phyloP scores from a whole-genome alignment of 2,888 invertebrate genomes.

The Ophion ellenae region DNA sequence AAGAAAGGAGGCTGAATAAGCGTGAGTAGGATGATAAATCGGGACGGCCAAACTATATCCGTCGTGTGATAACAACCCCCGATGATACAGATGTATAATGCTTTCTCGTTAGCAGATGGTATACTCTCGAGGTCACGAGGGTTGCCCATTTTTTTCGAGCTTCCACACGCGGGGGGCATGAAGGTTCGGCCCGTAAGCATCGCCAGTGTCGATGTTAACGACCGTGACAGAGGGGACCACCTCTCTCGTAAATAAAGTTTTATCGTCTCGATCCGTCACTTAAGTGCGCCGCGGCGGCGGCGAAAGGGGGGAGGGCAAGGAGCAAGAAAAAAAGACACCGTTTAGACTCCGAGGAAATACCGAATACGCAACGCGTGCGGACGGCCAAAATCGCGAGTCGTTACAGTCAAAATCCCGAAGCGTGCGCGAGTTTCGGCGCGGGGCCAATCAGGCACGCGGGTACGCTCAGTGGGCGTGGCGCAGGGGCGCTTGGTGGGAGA shows the following conservation, averaged over 20 bases:
- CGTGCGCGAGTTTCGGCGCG: too few relatives aligned
- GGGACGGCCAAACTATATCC: not conserved
- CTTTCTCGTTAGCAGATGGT: constrained; percentile 24
- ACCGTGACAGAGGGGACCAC: not conserved
- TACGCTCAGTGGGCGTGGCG: too few relatives aligned
- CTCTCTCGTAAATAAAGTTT: constrained; percentile 33
- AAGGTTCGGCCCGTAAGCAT: not conserved
- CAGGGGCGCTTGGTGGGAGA: too few relatives aligned
- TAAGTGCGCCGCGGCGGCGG: not conserved
- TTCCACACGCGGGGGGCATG: not conserved
- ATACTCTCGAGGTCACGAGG: constrained; percentile 4
- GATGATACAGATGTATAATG: not conserved
- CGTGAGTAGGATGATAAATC: not conserved
- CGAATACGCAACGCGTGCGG: not conserved
- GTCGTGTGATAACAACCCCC: constrained; percentile 1
- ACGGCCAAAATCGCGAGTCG: not conserved
- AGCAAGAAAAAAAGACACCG: not conserved
- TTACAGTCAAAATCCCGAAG: not conserved
- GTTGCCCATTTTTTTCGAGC: constrained; percentile 11
- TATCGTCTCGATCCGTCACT: constrained; percentile 25
- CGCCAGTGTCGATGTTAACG: constrained; percentile 28
- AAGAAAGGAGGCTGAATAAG: too few relatives aligned
- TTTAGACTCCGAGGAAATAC: not conserved
- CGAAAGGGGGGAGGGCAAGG: not conserved
- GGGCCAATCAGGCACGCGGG: too few relatives aligned